Base-by-base conservation (phyloP, 2,113 vertebrate species). In the Atrichornis clamosus region DNA sequence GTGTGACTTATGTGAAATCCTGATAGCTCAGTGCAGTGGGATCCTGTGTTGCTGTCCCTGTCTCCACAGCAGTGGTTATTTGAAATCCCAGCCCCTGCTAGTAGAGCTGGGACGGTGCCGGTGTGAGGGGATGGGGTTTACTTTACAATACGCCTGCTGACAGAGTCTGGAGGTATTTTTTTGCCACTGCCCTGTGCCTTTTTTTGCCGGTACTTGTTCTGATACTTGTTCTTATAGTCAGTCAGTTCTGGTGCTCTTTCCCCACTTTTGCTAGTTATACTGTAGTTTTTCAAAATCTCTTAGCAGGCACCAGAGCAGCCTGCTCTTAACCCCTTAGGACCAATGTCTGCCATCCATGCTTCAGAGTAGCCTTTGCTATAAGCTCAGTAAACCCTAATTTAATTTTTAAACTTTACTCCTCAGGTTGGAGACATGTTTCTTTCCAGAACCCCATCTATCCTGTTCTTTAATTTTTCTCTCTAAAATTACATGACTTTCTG, bases 261-360 rank as follows among this genome's bases (percentile, higher is more conserved):
- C 30, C 28, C 6, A 0, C 21, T 80, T 88, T 39, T 52, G 13
- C 11, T 35, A 22, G 12, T 21, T 52, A 17, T 9, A 27, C 49
- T 72, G 15, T 65, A 8, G 44, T 37, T 72, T 74, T 65, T 18
- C 10, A 15, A n/a, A 75, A 8, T 3, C 1, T 35, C 58, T 56
- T 33, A 3, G 42, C 24, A 4, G 17, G 42, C 15, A 19, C 4
- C 23, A 11, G 55, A 55, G 19, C 10, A 13, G 60, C 5, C 50
- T 13, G 2, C 30, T 41, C 28, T 32, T 32, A 5, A 5, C 37
- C 15, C 46, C 17, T 39, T 2, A 4, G 47, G 55, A 24, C 28
- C 28, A 49, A 0, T 12, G 26, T 4, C 73, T 73, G 74, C 77
- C 1, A 1, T 21, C 35, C 0, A 0, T 21, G 30, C 39, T n/a